A percentile compares a stretch with the other conserved stretches of the same genome.
Conservation (phyloP, 1,140 invertebrate species). For the Hermetia illucens region DNA sequence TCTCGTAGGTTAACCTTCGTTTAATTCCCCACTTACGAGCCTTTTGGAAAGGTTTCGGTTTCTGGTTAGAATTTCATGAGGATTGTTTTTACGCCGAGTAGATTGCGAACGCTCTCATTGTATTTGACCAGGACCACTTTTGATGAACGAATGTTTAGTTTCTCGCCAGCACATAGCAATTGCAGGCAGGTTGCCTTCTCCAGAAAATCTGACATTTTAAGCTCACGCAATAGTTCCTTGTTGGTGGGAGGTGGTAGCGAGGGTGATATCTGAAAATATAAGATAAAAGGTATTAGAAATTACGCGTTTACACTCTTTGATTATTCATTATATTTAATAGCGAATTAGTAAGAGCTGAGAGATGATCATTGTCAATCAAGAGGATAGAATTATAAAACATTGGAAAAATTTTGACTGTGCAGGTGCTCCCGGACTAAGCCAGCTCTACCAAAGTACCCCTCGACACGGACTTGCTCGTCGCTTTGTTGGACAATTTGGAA, state of each 20-base stretch:
- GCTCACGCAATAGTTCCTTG: slow-evolving; percentile 50
- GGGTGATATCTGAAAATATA: slow-evolving; percentile 20
- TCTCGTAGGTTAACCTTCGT: too few relatives aligned
- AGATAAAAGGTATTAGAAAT: too few relatives aligned
- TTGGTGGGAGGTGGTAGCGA: slow-evolving; percentile 29
- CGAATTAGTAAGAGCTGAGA: background rate
- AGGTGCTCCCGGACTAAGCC: too few relatives aligned
- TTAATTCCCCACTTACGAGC: too few relatives aligned
- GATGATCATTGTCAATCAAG: background rate
- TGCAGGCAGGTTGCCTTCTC: slow-evolving; percentile 66
- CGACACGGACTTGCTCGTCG: too few relatives aligned
- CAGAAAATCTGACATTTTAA: slow-evolving; percentile 61
- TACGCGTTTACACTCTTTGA: too few relatives aligned
- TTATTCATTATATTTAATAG: too few relatives aligned
- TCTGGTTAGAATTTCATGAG: slow-evolving; percentile 31
- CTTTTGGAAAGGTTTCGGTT: too few relatives aligned
- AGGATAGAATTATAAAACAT: background rate
- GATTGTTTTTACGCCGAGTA: slow-evolving; percentile 29
- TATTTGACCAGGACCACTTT: slow-evolving; percentile 71
- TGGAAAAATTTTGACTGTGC: too few relatives aligned
- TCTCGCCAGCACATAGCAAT: slow-evolving; percentile 57
- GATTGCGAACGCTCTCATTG: slow-evolving; percentile 50
- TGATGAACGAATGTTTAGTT: slow-evolving; percentile 58
- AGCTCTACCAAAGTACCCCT: too few relatives aligned
- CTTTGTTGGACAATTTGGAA: too few relatives aligned